Base-by-base conservation (phyloP, 1,140 invertebrate genomes). In the Tetramorium simillimum region DNA sequence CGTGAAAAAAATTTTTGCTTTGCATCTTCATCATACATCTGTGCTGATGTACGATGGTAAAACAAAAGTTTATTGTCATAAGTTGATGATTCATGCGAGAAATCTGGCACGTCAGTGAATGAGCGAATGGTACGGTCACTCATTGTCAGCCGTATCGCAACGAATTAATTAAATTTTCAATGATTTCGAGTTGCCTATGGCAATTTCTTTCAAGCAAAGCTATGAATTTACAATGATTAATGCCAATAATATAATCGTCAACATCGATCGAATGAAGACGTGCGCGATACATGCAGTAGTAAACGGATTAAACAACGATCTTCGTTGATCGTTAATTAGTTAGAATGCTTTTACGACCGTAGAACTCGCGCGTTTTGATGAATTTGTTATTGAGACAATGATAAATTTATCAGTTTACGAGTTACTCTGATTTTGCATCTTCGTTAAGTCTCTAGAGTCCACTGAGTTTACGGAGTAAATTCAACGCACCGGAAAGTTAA, bases 31-130 rank as follows among this genome's bases (percentile, higher is more conserved):
- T 62, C 56, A 58, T 72, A 18, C 63, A 60, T 24, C 40, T 60
- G 69, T 18, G 43, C 16, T 40, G 24, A 28, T 51, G 40, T 33
- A 53, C 43, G 49, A 3, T 16, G 14, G 56, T 46, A 62, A 81
- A 80, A 89, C 63, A 87, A 87, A 88, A 86, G 5, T 53, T 77
- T 63, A 76, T 51, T 28, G 37, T 43, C 3, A 33, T 33, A 33
- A 33, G 33, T 4, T 46, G 56, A 16, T 24, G 14, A 63, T 85
- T 63, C 56, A 76, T 5, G 46, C 33, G 5, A 9, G 2, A 85
- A 60, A 85, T 76, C 28, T 51, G 73, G 43, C 43, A 12, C 16
- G 65, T 43, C 33, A 51, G 21, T 3, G 40, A 56, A 51, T 28
- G 43, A 60, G 14, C 21, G 16, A 28, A 46, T 14, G 6, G 16